Evolutionary conservation across 2,797 vertebrate species (phyloP).

Genomic region (Scyliorhinus canicula): DNA sequence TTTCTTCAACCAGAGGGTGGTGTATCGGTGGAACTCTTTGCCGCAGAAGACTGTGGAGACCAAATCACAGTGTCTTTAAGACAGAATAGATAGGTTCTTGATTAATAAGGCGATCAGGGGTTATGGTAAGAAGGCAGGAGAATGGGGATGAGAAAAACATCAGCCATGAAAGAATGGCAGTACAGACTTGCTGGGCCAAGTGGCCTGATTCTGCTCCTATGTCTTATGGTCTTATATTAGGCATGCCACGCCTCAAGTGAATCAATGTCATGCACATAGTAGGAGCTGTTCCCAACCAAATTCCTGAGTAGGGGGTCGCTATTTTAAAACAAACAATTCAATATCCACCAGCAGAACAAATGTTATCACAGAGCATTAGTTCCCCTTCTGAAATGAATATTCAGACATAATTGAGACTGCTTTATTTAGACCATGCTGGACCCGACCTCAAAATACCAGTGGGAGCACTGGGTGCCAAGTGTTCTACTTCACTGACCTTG

Average conservation of each 20-base stretch:
- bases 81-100: no score
- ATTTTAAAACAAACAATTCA: background rate
- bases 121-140: no score
- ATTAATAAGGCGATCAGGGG: no score
- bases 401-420: background rate
- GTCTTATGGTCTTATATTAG: background rate
- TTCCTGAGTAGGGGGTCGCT: background rate
- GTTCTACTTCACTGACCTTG: constrained; percentile 11
- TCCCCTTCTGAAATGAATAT: background rate
- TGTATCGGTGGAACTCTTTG: no score
- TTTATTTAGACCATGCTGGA: constrained; percentile 10
- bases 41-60: no score
- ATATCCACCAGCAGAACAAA: background rate
- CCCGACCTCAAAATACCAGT: background rate
- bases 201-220: no score
- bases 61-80: no score
- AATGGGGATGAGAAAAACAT: no score
- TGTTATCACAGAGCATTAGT: background rate
- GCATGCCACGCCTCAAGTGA: background rate
- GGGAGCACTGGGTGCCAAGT: background rate
- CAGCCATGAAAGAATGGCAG: no score
- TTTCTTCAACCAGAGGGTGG: no score
- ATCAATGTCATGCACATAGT: background rate
- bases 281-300: background rate
- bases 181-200: no score